Evolutionary conservation across 2,797 vertebrate genomes (phyloP).

Genomic region (Enteromius mattozi): DNA sequence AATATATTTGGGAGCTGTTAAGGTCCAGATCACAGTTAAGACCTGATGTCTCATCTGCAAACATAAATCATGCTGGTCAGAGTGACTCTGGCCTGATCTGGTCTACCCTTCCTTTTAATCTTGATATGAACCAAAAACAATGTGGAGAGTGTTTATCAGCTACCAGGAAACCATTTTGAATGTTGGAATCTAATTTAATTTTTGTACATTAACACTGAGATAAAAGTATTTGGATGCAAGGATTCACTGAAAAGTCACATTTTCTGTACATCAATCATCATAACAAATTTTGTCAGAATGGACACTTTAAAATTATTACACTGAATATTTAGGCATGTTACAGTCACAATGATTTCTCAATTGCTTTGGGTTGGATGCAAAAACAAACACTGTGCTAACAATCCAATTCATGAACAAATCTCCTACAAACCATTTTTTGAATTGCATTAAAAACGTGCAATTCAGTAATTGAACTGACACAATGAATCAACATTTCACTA

Average conservation of each 20-base stretch:
- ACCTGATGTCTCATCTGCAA: neutral
- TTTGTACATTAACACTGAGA: neutral
- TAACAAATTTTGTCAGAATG: neutral
- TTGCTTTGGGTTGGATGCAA: neutral
- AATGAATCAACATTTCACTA: neutral
- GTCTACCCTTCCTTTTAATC: neutral
- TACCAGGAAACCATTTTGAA: neutral
- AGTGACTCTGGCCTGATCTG: neutral
- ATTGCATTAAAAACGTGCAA: neutral
- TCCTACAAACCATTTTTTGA: neutral
- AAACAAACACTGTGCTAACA: neutral
- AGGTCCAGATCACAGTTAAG: neutral
- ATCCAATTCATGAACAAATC: neutral
- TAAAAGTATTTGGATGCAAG: neutral
- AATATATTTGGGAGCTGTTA: neutral
- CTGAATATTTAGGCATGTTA: neutral
- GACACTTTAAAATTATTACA: rapidly evolving
- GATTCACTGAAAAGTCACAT: neutral
- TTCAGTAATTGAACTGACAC: neutral
- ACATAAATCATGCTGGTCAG: neutral
- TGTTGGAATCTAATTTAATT: neutral
- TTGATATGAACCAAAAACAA: neutral
- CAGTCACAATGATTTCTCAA: too few species aligned
- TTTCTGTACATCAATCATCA: neutral
- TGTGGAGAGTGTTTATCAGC: neutral